These are phyloP conservation scores for Pristionchus entomophagus DNA, from an alignment of 2,888 invertebrate genomes.

Conservation along the genomic window DNA sequence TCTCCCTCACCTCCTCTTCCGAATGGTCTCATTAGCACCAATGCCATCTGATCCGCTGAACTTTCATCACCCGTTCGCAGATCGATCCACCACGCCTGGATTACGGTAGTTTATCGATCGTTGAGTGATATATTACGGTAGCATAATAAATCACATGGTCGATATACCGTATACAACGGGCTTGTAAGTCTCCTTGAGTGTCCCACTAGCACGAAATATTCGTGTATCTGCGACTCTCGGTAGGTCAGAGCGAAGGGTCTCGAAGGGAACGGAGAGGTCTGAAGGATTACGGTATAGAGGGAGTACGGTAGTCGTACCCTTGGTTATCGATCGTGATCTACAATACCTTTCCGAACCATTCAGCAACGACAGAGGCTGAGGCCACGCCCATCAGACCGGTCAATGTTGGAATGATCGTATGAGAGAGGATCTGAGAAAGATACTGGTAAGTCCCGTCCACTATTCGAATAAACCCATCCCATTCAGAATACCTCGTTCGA, in stretches of 20 bases:
- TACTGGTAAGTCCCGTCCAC: background rate
- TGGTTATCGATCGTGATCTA: background rate
- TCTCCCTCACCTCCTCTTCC: background rate
- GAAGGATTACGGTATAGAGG: too few relatives aligned
- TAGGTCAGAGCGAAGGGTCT: slow-evolving; percentile 42
- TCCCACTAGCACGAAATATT: slow-evolving; percentile 7
- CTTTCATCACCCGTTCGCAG: slow-evolving; percentile 8
- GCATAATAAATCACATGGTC: background rate
- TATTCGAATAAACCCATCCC: background rate
- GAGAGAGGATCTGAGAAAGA: background rate
- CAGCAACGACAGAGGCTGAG: background rate
- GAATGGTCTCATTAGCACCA: slow-evolving; percentile 18
- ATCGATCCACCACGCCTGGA: slow-evolving; percentile 38
- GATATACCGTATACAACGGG: background rate
- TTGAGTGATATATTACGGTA: background rate
- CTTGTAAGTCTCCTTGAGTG: background rate
- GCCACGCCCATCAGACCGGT: slow-evolving; percentile 25
- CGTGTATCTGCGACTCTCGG: slow-evolving; percentile 24
- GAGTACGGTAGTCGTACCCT: background rate
- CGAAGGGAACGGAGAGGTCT: slow-evolving; percentile 24
- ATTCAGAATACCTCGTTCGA: background rate
- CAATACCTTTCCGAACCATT: slow-evolving; percentile 41
- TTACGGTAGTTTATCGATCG: background rate
- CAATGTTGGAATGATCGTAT: background rate
- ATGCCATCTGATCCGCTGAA: background rate